Percentiles rank a stretch among this genome's conserved stretches.
Conservation (phyloP, 2,113 vertebrate species). For the Bujurquina vittata region DNA sequence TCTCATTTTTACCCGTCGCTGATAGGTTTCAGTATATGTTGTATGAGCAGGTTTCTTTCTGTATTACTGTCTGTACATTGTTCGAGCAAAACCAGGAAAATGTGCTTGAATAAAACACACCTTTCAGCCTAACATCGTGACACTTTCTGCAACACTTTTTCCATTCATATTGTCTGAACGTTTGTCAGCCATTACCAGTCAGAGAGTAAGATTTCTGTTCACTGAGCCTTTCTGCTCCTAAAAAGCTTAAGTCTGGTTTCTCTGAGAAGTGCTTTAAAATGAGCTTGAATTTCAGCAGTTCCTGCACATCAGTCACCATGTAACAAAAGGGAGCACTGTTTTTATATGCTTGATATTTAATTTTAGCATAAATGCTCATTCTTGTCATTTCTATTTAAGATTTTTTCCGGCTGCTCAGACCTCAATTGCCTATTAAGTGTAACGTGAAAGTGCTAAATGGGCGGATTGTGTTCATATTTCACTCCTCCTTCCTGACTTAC, state of each 20-base stretch:
- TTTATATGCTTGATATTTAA: conserved; percentile 7
- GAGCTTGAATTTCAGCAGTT: not conserved
- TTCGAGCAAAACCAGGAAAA: not conserved
- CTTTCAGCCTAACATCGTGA: not conserved
- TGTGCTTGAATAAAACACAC: not conserved
- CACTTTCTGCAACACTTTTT: not conserved
- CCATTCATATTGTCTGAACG: not conserved
- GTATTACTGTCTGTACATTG: not conserved
- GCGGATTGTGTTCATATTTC: conserved; percentile 40
- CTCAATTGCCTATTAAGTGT: conserved; percentile 25
- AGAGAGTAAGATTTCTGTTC: not conserved
- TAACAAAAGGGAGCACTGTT: not conserved
- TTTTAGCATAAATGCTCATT: not conserved
- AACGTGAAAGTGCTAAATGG: conserved; percentile 35
- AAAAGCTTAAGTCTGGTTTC: not conserved
- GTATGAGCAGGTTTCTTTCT: not conserved
- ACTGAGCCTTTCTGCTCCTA: not conserved
- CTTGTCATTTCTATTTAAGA: conserved; percentile 18
- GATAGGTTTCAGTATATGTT: not conserved
- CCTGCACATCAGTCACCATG: not conserved
- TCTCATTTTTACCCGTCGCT: not conserved
- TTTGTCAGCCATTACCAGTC: not conserved
- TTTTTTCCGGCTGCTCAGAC: not conserved
- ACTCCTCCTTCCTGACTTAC: conserved; percentile 24
- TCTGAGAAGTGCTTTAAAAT: not conserved